Conservation (phyloP, 2,888 invertebrate genomes). For the Asteroscopus sphinx region DNA sequence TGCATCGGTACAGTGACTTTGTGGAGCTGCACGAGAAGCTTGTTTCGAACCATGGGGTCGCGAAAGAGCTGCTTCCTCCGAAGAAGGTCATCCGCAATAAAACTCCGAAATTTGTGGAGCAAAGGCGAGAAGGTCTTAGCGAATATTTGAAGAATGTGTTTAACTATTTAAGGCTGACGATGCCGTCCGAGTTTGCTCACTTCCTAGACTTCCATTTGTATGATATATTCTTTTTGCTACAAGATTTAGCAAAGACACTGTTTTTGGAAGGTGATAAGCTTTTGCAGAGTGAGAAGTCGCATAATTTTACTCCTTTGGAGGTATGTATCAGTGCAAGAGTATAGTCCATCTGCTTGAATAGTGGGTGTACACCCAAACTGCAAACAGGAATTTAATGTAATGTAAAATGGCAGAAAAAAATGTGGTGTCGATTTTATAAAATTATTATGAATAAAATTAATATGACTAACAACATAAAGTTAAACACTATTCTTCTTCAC, state of each 20-base stretch:
- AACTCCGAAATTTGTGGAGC: constrained; percentile 96
- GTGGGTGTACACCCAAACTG: no score
- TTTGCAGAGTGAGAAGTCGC: constrained; percentile 90
- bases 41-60: constrained; percentile 94
- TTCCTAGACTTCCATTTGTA: constrained; percentile 97
- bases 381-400: no score
- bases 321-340: constrained; percentile 75
- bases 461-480: no score
- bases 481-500: no score
- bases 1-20: constrained; percentile 97
- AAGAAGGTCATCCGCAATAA: constrained; percentile 98
- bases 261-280: constrained; percentile 93
- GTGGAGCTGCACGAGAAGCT: constrained; percentile 95
- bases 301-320: constrained; percentile 94
- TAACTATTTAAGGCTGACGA: constrained; percentile 92
- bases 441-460: no score
- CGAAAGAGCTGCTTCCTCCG: constrained; percentile 96
- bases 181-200: constrained; percentile 94
- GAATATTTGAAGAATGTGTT: constrained; percentile 94
- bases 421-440: no score
- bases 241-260: constrained; percentile 94
- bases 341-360: no score
- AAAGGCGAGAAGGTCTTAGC: constrained; percentile 94
- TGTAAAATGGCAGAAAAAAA: no score
- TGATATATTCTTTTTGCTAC: constrained; percentile 96